A percentile compares a stretch with the other conserved stretches of the same genome.
phyloP scores from a whole-genome alignment of 2,888 invertebrate genomes.

The Ceratothoa steindachneri region DNA sequence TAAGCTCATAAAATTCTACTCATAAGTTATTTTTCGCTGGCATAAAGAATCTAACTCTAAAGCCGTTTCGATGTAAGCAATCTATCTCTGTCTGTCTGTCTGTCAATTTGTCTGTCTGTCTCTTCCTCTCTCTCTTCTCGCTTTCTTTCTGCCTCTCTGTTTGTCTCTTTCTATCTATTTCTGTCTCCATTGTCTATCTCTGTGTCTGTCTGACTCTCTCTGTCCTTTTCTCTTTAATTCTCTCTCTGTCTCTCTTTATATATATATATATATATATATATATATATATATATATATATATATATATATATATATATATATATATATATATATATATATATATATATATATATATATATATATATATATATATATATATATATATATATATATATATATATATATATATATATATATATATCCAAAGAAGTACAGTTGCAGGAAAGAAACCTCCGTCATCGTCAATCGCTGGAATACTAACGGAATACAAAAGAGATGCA shows the following conservation, averaged over 20 bases:
- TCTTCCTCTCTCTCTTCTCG: too few relatives aligned
- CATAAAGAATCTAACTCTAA: too few relatives aligned
- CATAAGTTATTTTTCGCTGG: too few relatives aligned
- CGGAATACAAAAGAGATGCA: too few relatives aligned
- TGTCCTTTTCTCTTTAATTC: not conserved
- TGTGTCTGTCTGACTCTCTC: not conserved
- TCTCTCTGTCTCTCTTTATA: too few relatives aligned
- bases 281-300: conserved; percentile 21
- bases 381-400: conserved; percentile 1
- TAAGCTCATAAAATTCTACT: too few relatives aligned
- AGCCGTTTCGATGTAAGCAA: too few relatives aligned
- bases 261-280: conserved; percentile 23
- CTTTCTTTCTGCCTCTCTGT: not conserved
- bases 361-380: not conserved
- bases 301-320: conserved; percentile 19
- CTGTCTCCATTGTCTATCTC: not conserved
- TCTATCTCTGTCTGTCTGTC: not conserved
- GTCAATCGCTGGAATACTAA: too few relatives aligned
- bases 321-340: not conserved
- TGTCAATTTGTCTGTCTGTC: too few relatives aligned
- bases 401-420: too few relatives aligned
- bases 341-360: not conserved
- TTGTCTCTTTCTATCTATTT: not conserved
- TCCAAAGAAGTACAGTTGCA: too few relatives aligned
- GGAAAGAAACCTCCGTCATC: too few relatives aligned